Percentiles rank a stretch among this genome's conserved stretches.
These are phyloP conservation scores for Macroramphosus scolopax DNA, from an alignment of 2,797 vertebrate genomes.

Conservation along the genomic window DNA sequence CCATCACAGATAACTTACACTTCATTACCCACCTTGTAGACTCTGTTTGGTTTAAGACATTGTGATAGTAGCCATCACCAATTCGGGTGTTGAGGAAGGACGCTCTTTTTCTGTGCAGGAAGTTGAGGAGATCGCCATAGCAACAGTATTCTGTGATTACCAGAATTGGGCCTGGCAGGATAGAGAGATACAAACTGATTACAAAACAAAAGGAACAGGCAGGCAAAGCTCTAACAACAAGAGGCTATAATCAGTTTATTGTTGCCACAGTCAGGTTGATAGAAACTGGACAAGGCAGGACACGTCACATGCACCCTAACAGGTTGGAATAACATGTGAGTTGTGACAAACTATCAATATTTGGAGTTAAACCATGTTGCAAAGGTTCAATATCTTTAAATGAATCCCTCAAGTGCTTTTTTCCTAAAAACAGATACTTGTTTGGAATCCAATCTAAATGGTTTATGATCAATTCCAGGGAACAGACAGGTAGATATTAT, in stretches of 20 bases:
- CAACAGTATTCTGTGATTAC: slow-evolving; percentile 99
- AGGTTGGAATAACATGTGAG: slow-evolving; percentile 13
- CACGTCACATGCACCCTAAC: background rate
- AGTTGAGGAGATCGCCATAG: slow-evolving; percentile 97
- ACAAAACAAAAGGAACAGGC: background rate
- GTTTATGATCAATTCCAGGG: slow-evolving; percentile 41
- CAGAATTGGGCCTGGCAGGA: slow-evolving; percentile 87
- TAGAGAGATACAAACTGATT: slow-evolving; percentile 11
- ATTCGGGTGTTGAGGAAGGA: slow-evolving; percentile 87
- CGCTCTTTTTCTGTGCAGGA: slow-evolving; percentile 90
- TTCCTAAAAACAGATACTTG: slow-evolving; percentile 9
- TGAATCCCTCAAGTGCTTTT: slow-evolving; percentile 10
- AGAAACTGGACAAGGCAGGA: background rate
- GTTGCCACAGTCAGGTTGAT: background rate
- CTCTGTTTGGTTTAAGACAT: slow-evolving; percentile 79
- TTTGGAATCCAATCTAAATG: slow-evolving; percentile 23
- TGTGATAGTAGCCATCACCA: slow-evolving; percentile 85
- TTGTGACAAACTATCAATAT: background rate
- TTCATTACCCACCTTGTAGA: slow-evolving; percentile 75
- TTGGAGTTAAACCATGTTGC: slow-evolving; percentile 3
- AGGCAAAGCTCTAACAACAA: background rate
- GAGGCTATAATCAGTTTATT: background rate
- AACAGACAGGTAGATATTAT: slow-evolving; percentile 35
- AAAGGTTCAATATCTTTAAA: slow-evolving; percentile 18
- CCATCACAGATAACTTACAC: background rate